Base-by-base conservation (phyloP, 2,888 invertebrate genomes). In the Prionchulus punctatus region DNA sequence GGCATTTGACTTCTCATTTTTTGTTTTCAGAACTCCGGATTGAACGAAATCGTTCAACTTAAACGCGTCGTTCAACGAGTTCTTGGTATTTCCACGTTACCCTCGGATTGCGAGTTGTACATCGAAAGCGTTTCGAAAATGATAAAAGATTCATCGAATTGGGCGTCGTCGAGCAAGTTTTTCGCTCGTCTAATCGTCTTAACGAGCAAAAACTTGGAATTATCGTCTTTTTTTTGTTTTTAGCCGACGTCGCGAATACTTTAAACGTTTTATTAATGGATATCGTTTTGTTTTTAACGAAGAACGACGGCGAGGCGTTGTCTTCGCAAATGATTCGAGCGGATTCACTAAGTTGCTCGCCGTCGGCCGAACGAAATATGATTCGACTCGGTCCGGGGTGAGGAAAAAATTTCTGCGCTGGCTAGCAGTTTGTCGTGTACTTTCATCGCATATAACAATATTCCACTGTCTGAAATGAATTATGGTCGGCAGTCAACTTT, bases 291-390 rank as follows among this genome's bases (percentile, higher is more conserved):
- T 21, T 7, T 23, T 23, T 45, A 23, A 23, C 15, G 4, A 12
- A 23, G 7, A 23, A 23, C 23, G 23, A 45, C 23, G 47, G 47
- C 47, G 23, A 45, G 7, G 7, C 7, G 23, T 7, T 21, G 7
- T 45, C 7, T 7, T 12, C 12, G 7, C 7, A 7, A 45, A 18
- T 12, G 47, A 45, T 18, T 7, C 15, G 23, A 45, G 47, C 30
- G 30, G 52, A 52, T 30, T 52, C 54, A 4, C 12, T 49, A 4
- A 30, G 28, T 26, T 52, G 54, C 23, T 54, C 45, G 47, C 54
- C 54, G 12, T 49, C 47, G 3, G 2, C 25, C 15, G 45, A 54
- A 52, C n/a, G 47, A 7, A 21, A 45, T 45, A 36, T 18, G 18
- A 36, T 36, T 18, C 7, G 18, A 12, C 7, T 36, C 12, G 18